These are phyloP conservation scores for Corythornis leucogaster DNA, from an alignment of 2,797 vertebrate genomes.

Conservation along the genomic window DNA sequence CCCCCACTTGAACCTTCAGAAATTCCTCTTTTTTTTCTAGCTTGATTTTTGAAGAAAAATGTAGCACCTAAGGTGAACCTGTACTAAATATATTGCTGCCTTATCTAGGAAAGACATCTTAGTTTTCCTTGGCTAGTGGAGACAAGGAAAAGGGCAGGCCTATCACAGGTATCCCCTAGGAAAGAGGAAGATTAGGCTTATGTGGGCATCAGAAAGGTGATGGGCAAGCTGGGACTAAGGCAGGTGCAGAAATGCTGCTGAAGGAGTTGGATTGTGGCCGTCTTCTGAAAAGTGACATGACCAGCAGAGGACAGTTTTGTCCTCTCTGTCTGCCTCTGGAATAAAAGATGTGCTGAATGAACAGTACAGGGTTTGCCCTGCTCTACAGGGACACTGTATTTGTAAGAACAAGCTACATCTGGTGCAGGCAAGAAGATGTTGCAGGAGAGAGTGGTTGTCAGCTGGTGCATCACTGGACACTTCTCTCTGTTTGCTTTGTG, in stretches of 20 bases:
- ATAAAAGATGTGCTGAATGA: background rate
- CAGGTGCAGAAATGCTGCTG: background rate
- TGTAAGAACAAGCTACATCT: background rate
- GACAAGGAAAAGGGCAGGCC: slow-evolving; percentile 1
- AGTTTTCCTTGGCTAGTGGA: background rate
- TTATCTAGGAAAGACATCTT: background rate
- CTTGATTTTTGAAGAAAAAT: background rate
- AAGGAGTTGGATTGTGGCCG: background rate
- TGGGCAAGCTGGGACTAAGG: background rate
- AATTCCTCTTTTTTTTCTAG: background rate
- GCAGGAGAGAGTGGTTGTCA: background rate
- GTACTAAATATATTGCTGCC: background rate
- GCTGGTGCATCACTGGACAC: background rate
- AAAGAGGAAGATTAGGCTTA: background rate
- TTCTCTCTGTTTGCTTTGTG: background rate
- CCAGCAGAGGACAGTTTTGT: background rate
- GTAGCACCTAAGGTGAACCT: background rate
- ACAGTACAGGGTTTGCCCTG: background rate
- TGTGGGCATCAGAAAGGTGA: background rate
- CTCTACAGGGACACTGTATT: background rate
- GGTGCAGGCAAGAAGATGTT: background rate
- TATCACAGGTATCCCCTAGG: background rate
- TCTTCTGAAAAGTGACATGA: background rate
- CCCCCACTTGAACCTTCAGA: background rate
- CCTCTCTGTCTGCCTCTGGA: background rate